Base-by-base conservation (phyloP, 2,888 invertebrate species). In the Seladonia tumulorum region DNA sequence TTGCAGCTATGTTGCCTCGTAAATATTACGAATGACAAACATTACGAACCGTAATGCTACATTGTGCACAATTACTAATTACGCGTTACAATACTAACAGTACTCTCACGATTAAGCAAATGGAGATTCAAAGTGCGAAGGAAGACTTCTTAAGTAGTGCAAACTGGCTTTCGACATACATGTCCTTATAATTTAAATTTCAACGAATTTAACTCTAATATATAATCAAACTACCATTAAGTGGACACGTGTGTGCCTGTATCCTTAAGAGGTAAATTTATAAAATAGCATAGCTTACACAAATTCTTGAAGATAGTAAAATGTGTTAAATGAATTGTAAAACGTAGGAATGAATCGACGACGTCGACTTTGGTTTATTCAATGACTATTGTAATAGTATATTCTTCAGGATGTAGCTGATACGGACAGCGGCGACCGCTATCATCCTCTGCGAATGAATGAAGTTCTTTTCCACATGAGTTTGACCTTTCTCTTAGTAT, bases 401-500 rank as follows among this genome's bases (percentile, higher is more conserved):
- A 35, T n/a, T 1, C 29, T n/a, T 25, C 12, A 16, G 25, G 18
- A 4, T n/a, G 42, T 45, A 25, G 49, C 25, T 29, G 16, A 63
- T 63, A 63, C 7, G 8, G 14, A 63, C 14, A 7, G 16, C 2
- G 14, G 25, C 8, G 22, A n/a, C 25, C 57, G n/a, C n/a, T 3
- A 72, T 66, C 22, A 16, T 47, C 35, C 72, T 88, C 85, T 57
- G 73, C 57, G 71, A 63, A 89, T 90, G 90, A 90, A 90, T 90
- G 90, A 85, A 90, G 72, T 78, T 75, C 47, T 80, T 81, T 82
- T 87, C 70, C 85, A 82, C 79, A 53, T 76, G 75, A 63, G 39
- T 16, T n/a, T 81, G 79, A 83, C 89, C 90, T 90, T 90, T 90
- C 88, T 82, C 86, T 86, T 81, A 85, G 85, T 89, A 87, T 90